Percentiles rank a stretch among this genome's conserved stretches.
These are phyloP conservation scores for Brenthis hecate DNA, from an alignment of 2,888 invertebrate genomes.

Conservation along the genomic window DNA sequence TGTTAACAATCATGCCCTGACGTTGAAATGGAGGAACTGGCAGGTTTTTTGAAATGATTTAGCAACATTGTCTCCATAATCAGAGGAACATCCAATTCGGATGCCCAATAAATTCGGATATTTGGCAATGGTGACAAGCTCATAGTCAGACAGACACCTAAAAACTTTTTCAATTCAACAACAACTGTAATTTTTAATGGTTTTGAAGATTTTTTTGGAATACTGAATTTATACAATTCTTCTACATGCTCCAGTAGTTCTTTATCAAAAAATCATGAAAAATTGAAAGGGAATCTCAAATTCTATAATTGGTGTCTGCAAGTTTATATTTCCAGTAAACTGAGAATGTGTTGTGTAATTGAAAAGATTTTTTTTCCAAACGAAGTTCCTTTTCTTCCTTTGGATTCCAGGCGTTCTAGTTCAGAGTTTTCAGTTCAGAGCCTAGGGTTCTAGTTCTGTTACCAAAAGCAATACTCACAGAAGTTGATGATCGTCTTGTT, in stretches of 20 bases:
- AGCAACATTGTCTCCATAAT: constrained; percentile 34
- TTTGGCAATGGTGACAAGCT: constrained; percentile 32
- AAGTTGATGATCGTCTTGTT: not conserved
- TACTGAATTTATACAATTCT: too few relatives aligned
- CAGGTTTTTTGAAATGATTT: constrained; percentile 38
- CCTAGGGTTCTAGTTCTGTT: not conserved
- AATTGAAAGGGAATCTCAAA: too few relatives aligned
- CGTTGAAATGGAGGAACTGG: constrained; percentile 34
- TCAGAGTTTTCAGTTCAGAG: not conserved
- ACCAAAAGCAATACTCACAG: too few relatives aligned
- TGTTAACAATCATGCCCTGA: constrained; percentile 24
- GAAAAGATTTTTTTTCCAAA: constrained; percentile 7
- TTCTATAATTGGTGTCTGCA: too few relatives aligned
- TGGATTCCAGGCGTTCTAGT: not conserved
- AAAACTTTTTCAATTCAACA: constrained; percentile 1
- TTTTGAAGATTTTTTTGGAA: too few relatives aligned
- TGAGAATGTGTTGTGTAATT: not conserved
- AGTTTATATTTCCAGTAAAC: too few relatives aligned
- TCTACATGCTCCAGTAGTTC: too few relatives aligned
- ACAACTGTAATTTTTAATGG: too few relatives aligned
- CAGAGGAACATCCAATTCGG: constrained; percentile 37
- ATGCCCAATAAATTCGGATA: constrained; percentile 37
- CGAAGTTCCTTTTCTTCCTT: not conserved
- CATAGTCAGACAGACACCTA: constrained; percentile 28
- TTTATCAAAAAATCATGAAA: too few relatives aligned